A percentile compares a stretch with the other conserved stretches of the same genome.
phyloP scores from a whole-genome alignment of 1,140 invertebrate genomes.

The Anoplolepis gracilipes region DNA sequence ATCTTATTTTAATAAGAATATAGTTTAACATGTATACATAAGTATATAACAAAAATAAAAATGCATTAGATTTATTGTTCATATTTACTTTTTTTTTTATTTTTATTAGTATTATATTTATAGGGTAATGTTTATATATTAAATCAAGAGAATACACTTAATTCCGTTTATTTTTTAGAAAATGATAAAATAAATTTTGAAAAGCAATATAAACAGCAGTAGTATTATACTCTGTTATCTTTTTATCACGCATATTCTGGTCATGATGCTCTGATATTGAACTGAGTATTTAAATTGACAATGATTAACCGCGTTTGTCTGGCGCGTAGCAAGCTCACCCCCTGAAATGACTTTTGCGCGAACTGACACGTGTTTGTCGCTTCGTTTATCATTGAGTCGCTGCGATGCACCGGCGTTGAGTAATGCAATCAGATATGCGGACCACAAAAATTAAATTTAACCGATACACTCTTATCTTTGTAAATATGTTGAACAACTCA shows the following conservation, averaged over 20 bases:
- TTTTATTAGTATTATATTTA: background rate
- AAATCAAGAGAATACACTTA: conserved; percentile 8
- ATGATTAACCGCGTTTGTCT: conserved; percentile 52
- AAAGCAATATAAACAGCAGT: background rate
- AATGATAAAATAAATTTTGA: background rate
- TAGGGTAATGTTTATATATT: background rate
- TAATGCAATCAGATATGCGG: conserved; percentile 21
- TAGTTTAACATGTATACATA: background rate
- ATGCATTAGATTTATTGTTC: background rate
- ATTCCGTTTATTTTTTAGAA: background rate
- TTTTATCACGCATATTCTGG: background rate
- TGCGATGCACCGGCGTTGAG: conserved; percentile 12
- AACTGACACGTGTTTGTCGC: conserved; percentile 20
- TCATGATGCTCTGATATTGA: background rate
- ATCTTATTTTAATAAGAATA: background rate
- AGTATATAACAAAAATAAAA: background rate
- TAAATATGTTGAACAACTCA: background rate
- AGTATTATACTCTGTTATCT: background rate
- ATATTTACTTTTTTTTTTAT: background rate
- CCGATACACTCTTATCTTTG: background rate
- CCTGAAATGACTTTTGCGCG: conserved; percentile 24
- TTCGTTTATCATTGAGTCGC: conserved; percentile 28
- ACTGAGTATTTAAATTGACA: conserved; percentile 53
- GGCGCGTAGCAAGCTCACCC: background rate
- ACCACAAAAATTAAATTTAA: conserved; percentile 34